Conservation (phyloP, 2,888 invertebrate genomes). For the Drosophila crucigera region DNA sequence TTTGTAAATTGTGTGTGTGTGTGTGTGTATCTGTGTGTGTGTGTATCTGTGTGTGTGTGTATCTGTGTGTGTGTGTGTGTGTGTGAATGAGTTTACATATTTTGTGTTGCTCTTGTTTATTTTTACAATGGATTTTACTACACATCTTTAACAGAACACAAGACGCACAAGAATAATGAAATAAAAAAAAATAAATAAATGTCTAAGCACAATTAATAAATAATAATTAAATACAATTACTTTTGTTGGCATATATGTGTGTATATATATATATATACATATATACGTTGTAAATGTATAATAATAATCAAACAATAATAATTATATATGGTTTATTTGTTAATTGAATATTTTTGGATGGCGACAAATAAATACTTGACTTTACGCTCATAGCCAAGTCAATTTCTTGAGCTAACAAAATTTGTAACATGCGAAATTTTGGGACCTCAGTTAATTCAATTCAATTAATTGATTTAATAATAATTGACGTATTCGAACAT, state of each 20-base stretch:
- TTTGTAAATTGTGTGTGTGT: conserved; percentile 15
- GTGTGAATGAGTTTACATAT: conserved; percentile 4
- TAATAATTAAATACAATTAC: conserved; percentile 71
- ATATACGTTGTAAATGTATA: conserved; percentile 25
- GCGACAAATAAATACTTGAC: conserved; percentile 64
- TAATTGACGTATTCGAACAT: conserved; percentile 72
- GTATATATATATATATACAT: conserved; percentile 9
- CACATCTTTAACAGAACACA: conserved; percentile 34
- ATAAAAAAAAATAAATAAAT: conserved; percentile 1
- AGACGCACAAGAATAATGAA: conserved; percentile 14
- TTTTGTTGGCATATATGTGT: conserved; percentile 38
- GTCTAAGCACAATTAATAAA: conserved; percentile 49
- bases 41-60: background rate
- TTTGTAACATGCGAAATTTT: conserved; percentile 19
- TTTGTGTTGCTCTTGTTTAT: background rate
- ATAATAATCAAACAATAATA: conserved; percentile 56
- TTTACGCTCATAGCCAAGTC: conserved; percentile 11
- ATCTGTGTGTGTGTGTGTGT: background rate
- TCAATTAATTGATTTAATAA: conserved; percentile 34
- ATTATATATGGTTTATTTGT: conserved; percentile 26
- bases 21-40: conserved; percentile 7
- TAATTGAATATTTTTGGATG: conserved; percentile 47
- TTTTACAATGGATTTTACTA: conserved; percentile 24
- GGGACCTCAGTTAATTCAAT: conserved; percentile 20
- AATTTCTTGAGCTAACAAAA: conserved; percentile 14